Percentiles rank a stretch among this genome's conserved stretches.
Evolutionary conservation across 1,140 invertebrate species (phyloP).

Genomic region (Penaeus indicus): DNA sequence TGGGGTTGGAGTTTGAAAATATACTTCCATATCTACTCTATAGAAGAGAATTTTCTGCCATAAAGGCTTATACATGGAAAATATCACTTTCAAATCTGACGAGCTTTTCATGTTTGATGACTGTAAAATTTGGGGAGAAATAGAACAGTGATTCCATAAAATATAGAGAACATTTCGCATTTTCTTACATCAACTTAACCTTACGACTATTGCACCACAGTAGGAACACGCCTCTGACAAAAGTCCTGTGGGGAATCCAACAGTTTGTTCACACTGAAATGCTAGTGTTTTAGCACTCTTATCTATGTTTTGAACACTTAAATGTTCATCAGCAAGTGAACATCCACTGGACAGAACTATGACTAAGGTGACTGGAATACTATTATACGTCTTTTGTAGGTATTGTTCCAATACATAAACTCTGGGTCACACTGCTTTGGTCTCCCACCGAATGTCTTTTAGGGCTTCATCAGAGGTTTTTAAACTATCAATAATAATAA

Average conservation of each 20-base stretch:
- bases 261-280: too few species aligned
- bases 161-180: slow-evolving; percentile 42
- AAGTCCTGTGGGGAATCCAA: slow-evolving; percentile 18
- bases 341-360: too few species aligned
- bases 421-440: too few species aligned
- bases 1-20: slow-evolving; percentile 26
- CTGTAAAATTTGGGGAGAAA: slow-evolving; percentile 43
- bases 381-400: too few species aligned
- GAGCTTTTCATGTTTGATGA: slow-evolving; percentile 36
- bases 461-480: not conserved
- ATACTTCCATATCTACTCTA: slow-evolving; percentile 34
- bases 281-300: too few species aligned
- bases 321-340: too few species aligned
- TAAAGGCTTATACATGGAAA: slow-evolving; percentile 39
- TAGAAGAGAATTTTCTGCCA: slow-evolving; percentile 11
- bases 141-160: slow-evolving; percentile 36
- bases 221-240: slow-evolving; percentile 46
- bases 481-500: too few species aligned
- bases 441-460: slow-evolving; percentile 1
- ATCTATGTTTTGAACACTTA: too few species aligned
- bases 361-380: too few species aligned
- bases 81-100: slow-evolving; percentile 50
- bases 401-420: too few species aligned
- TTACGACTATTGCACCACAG: slow-evolving; percentile 56
- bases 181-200: slow-evolving; percentile 51